Conservation (phyloP, 2,113 vertebrate genomes). For the Hymenochirus boettgeri region DNA sequence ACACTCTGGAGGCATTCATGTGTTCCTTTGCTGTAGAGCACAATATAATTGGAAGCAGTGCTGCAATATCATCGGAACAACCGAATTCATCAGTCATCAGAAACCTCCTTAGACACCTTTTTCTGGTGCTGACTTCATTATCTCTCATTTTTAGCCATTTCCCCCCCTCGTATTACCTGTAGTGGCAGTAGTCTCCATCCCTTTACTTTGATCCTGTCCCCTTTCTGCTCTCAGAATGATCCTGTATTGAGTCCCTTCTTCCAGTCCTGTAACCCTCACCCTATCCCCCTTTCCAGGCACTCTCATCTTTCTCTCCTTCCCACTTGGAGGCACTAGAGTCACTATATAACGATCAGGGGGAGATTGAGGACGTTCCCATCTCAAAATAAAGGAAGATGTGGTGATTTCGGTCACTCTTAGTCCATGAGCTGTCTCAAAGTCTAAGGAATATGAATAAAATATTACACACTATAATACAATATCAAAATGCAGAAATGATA, state of each 20-base stretch:
- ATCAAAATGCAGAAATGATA: too few species aligned
- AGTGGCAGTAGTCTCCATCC: conserved; percentile 50
- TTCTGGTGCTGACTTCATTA: neutral
- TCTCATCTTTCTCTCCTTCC: conserved; percentile 45
- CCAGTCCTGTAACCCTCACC: conserved; percentile 57
- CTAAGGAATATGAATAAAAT: neutral
- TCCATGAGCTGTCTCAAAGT: conserved; percentile 53
- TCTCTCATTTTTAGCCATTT: neutral
- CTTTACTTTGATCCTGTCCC: conserved; percentile 52
- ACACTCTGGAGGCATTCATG: too few species aligned
- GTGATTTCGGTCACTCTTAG: conserved; percentile 62
- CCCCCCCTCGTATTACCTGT: conserved; percentile 58
- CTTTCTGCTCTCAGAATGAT: conserved; percentile 58
- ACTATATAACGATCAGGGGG: conserved; percentile 64
- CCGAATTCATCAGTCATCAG: too few species aligned
- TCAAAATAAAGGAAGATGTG: conserved; percentile 55
- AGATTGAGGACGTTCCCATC: conserved; percentile 61
- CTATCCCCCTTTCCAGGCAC: conserved; percentile 52
- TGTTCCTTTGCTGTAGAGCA: too few species aligned
- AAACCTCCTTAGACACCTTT: neutral
- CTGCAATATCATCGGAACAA: too few species aligned
- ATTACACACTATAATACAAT: too few species aligned
- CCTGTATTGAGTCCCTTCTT: conserved; percentile 58
- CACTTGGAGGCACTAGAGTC: conserved; percentile 44
- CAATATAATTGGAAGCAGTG: neutral